Percentiles rank a stretch among this genome's conserved stretches.
Conservation (phyloP, 2,113 vertebrate genomes). For the Origma solitaria region DNA sequence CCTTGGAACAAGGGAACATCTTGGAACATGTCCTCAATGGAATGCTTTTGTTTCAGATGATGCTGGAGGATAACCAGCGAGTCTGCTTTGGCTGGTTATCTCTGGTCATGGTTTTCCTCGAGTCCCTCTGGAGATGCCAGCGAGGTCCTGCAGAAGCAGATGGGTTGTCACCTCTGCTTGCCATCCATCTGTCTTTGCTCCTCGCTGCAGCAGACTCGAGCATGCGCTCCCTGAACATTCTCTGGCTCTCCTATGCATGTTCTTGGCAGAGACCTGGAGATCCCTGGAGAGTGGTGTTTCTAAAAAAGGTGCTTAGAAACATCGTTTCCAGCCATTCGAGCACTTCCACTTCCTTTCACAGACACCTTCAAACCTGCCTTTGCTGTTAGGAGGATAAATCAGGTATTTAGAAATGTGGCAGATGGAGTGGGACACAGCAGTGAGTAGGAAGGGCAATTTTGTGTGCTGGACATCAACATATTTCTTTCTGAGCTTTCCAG, state of each 20-base stretch:
- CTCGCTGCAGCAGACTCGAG: not conserved
- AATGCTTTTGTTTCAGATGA: not conserved
- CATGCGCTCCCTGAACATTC: not conserved
- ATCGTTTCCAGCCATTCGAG: not conserved
- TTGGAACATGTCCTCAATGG: not conserved
- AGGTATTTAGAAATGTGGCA: not conserved
- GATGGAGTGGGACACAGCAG: not conserved
- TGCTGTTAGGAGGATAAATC: not conserved
- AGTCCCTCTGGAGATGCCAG: not conserved
- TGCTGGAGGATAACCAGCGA: not conserved
- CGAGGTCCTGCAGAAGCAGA: not conserved
- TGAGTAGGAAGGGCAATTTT: not conserved
- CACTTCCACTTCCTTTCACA: not conserved
- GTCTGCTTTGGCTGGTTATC: not conserved
- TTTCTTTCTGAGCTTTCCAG: not conserved
- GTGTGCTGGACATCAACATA: not conserved
- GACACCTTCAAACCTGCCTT: not conserved
- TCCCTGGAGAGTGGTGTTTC: not conserved
- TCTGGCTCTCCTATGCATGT: not conserved
- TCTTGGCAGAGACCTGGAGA: constrained; percentile 28
- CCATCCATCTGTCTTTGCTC: not conserved
- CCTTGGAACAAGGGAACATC: not conserved
- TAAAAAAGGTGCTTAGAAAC: constrained; percentile 1
- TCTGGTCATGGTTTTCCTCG: not conserved
- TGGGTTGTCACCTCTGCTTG: constrained; percentile 20